Evolutionary conservation across 2,888 invertebrate species (phyloP).

Genomic region (Agrotis puta): DNA sequence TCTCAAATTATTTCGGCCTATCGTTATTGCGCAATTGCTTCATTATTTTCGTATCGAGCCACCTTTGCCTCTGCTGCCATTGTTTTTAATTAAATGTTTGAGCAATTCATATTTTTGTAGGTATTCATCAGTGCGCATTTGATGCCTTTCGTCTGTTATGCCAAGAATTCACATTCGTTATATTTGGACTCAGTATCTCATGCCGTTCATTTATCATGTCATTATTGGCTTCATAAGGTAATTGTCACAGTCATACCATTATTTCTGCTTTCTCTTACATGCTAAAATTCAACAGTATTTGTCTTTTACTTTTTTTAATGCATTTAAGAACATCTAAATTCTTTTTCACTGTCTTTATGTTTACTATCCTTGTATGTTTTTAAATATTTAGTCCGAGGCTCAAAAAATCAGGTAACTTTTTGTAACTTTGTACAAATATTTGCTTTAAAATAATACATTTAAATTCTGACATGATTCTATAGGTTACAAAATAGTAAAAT

Average conservation of each 20-base stretch:
- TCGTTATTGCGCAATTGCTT: conserved; percentile 80
- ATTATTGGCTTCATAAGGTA: conserved; percentile 82
- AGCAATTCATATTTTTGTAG: conserved; percentile 69
- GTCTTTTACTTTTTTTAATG: background rate
- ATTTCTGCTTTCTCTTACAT: conserved; percentile 32
- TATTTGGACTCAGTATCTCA: conserved; percentile 78
- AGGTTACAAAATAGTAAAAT: background rate
- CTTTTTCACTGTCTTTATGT: background rate
- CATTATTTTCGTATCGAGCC: conserved; percentile 49
- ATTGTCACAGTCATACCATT: conserved; percentile 60
- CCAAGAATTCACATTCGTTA: conserved; percentile 74
- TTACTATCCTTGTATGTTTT: background rate
- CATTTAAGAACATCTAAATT: background rate
- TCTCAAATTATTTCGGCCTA: conserved; percentile 56
- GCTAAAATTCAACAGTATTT: conserved; percentile 4
- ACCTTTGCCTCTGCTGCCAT: conserved; percentile 46
- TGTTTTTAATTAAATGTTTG: conserved; percentile 52
- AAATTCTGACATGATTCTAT: background rate
- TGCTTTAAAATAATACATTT: background rate
- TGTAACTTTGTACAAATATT: background rate
- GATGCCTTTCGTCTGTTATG: conserved; percentile 71
- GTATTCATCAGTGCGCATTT: conserved; percentile 63
- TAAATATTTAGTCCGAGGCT: background rate
- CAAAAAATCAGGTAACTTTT: background rate
- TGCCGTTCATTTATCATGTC: conserved; percentile 80